A percentile compares a stretch with the other conserved stretches of the same genome.
These are phyloP conservation scores for Cyclophora albipunctata DNA, from an alignment of 2,888 invertebrate species.

Conservation along the genomic window DNA sequence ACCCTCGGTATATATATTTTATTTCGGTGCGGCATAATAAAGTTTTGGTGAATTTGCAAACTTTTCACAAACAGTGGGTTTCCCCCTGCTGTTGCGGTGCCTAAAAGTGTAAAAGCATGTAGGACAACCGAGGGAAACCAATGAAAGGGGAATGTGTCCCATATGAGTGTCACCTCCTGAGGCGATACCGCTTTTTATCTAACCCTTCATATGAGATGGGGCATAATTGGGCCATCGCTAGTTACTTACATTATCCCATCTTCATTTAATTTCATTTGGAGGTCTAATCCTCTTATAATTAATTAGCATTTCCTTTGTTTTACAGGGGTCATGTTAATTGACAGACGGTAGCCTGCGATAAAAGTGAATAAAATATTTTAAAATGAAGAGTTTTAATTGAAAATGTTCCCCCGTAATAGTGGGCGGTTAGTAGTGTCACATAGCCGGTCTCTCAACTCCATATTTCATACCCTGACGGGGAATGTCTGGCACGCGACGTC, in stretches of 20 bases:
- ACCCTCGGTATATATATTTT: too few species aligned
- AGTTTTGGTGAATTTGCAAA: constrained; percentile 34
- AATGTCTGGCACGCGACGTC: constrained; percentile 47
- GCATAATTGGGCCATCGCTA: constrained; percentile 43
- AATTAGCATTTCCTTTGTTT: constrained; percentile 3
- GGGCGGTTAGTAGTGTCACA: constrained; percentile 27
- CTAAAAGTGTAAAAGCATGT: constrained; percentile 66
- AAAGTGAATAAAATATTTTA: too few species aligned
- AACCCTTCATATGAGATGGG: constrained; percentile 34
- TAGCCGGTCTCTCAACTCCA: constrained; percentile 39
- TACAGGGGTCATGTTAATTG: too few species aligned
- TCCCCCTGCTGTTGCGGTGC: constrained; percentile 33
- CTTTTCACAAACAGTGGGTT: constrained; percentile 35
- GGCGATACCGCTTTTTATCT: constrained; percentile 45
- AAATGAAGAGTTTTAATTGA: constrained; percentile 23
- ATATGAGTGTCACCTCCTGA: constrained; percentile 46
- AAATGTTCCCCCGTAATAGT: constrained; percentile 38
- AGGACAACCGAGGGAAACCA: constrained; percentile 39
- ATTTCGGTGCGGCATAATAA: constrained; percentile 15
- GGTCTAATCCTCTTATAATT: constrained; percentile 16
- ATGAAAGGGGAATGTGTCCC: constrained; percentile 47
- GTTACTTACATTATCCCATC: neutral
- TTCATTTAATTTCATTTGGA: neutral
- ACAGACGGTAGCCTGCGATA: too few species aligned
- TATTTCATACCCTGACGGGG: constrained; percentile 50